Evolutionary conservation across 1,140 invertebrate genomes (phyloP).

Genomic region (Pentalonia nigronervosa): DNA sequence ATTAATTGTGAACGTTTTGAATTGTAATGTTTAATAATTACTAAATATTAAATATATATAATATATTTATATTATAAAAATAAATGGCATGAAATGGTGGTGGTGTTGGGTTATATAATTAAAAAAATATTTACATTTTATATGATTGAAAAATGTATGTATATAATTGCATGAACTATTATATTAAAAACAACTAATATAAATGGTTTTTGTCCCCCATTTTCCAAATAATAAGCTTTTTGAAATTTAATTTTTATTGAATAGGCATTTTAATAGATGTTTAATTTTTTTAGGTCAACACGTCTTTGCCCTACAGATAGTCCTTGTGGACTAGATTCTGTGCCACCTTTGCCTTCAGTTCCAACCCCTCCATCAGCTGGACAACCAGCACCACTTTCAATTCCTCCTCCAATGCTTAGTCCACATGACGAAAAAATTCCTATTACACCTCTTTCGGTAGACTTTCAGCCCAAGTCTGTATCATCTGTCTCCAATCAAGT

Average conservation of each 20-base stretch:
- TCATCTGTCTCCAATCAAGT: slow-evolving; percentile 68
- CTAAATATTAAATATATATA: not conserved
- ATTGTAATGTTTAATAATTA: slow-evolving; percentile 17
- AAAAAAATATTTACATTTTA: not conserved
- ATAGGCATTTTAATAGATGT: not conserved
- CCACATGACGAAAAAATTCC: slow-evolving; percentile 65
- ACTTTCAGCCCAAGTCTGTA: slow-evolving; percentile 68
- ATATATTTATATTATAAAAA: not conserved
- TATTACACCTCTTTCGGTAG: slow-evolving; percentile 66
- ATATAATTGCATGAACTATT: slow-evolving; percentile 36
- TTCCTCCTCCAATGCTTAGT: slow-evolving; percentile 66
- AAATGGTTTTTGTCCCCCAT: slow-evolving; percentile 39
- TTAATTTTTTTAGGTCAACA: slow-evolving; percentile 43
- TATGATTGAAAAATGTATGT: not conserved
- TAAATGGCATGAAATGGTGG: slow-evolving; percentile 45
- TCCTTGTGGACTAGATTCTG: slow-evolving; percentile 68
- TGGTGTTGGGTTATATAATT: slow-evolving; percentile 39
- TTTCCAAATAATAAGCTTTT: not conserved
- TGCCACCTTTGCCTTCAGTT: slow-evolving; percentile 74
- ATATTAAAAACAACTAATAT: slow-evolving; percentile 46
- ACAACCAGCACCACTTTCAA: slow-evolving; percentile 65
- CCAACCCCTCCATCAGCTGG: slow-evolving; percentile 78
- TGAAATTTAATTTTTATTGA: slow-evolving; percentile 2
- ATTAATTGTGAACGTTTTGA: slow-evolving; percentile 27
- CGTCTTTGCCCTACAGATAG: slow-evolving; percentile 36